These are phyloP conservation scores for Muscicapa adusta DNA, from an alignment of 2,113 vertebrate species.

Conservation along the genomic window DNA sequence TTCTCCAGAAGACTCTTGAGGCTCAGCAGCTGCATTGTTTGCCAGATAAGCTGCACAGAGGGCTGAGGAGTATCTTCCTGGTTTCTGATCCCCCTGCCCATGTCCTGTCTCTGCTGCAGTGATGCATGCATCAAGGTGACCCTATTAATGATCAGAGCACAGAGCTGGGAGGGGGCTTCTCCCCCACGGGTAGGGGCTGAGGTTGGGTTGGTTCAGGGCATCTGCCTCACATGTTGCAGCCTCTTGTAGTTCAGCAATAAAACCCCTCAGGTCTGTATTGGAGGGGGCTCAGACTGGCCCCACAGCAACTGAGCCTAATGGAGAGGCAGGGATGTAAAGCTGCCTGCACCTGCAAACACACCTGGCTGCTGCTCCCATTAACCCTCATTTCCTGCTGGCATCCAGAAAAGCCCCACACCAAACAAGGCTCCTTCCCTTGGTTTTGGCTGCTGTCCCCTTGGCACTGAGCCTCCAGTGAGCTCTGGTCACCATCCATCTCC, in stretches of 20 bases:
- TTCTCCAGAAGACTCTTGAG: not conserved
- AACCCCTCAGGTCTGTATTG: not conserved
- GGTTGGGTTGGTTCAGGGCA: fast-evolving
- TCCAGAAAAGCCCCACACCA: not conserved
- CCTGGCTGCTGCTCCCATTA: not conserved
- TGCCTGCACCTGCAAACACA: not conserved
- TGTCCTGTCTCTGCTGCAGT: not conserved
- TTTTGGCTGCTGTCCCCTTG: not conserved
- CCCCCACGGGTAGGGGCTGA: not conserved
- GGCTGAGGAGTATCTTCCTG: not conserved
- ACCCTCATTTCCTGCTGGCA: not conserved
- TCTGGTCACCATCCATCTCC: fast-evolving
- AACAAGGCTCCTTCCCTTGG: fast-evolving
- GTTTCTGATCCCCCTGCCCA: fast-evolving
- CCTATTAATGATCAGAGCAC: not conserved
- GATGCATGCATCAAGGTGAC: fast-evolving
- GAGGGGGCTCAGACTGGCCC: not conserved
- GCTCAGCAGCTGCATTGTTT: not conserved
- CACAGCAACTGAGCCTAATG: not conserved
- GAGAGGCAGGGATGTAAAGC: not conserved
- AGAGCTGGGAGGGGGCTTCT: not conserved
- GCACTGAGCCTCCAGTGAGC: fast-evolving
- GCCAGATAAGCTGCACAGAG: not conserved
- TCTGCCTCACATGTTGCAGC: not conserved
- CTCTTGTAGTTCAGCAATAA: not conserved